Percentiles rank a stretch among this genome's conserved stretches.
Evolutionary conservation across 2,888 invertebrate genomes (phyloP).

Genomic region (Chymomyza caudatula): DNA sequence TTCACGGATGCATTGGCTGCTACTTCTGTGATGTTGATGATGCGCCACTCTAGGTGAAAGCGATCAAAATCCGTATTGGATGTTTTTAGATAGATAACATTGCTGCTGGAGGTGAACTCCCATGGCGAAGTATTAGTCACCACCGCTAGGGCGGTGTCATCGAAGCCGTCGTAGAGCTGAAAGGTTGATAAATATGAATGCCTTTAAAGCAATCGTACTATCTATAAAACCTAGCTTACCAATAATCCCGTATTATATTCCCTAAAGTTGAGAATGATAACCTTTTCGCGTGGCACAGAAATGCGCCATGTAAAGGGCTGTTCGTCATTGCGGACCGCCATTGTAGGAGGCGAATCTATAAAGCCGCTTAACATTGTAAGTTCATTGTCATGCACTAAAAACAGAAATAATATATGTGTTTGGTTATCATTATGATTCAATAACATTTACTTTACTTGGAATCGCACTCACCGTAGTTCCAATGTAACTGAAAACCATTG

Average conservation of each 20-base stretch:
- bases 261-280: constrained; percentile 56
- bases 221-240: constrained; percentile 43
- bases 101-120: constrained; percentile 81
- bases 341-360: constrained; percentile 70
- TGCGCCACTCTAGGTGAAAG: constrained; percentile 71
- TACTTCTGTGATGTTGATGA: constrained; percentile 47
- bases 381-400: constrained; percentile 68
- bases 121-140: constrained; percentile 56
- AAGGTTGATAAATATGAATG: neutral
- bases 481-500: constrained; percentile 87
- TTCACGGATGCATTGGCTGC: constrained; percentile 26
- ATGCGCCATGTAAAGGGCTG: constrained; percentile 74
- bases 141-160: constrained; percentile 80
- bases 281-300: constrained; percentile 39
- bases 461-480: constrained; percentile 81
- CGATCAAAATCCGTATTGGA: constrained; percentile 57
- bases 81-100: constrained; percentile 81
- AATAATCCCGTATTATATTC: constrained; percentile 68
- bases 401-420: neutral
- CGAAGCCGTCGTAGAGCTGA: constrained; percentile 87
- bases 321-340: constrained; percentile 44
- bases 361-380: constrained; percentile 58
- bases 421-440: neutral
- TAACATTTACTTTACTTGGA: neutral
- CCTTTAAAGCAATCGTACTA: neutral